Evolutionary conservation across 2,797 vertebrate genomes (phyloP), one percentile per base, ranked within the genome.

Genomic region (Pelodytes ibericus): DNA sequence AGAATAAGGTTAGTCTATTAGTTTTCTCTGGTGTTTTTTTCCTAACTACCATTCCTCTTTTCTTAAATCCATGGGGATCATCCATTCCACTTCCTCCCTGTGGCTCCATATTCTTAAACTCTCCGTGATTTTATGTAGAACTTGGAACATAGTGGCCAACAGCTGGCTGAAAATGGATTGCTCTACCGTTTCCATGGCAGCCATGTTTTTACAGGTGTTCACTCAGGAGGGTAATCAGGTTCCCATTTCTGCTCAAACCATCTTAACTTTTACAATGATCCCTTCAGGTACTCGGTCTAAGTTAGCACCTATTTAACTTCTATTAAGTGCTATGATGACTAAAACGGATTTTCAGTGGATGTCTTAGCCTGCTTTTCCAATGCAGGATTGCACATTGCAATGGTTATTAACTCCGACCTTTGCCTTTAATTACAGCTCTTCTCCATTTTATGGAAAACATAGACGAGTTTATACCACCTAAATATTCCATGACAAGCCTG

Each of bases 141-240:
- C 25, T 74, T 73, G 71, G 64, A 79, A 73, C 31, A 61, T 26
- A 73, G 64, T 63, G 71, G 71, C 60, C 77, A 79, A 69, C 77
- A 73, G 77, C 71, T 79, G 77, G 57, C 71, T 63, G 49, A 16
- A 67, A 57, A 69, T 41, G 29, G 58, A 69, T 57, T 41, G 26
- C 57, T 44, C 64, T 62, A 39, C 39, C 15, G 71, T 79, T 79
- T 73, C 77, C 57, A 74, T 79, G 65, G 77, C 44, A 68, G 71
- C 57, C 57, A 30, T 79, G 58, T 79, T 79, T 79, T 79, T 79
- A 73, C 77, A 79, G 77, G 77, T 79, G 77, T 79, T 79, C 63
- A 68, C 31, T 61, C 76, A 31, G 57, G 58, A 57, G 47, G 49
- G 31, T 69, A 69, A 69, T 69, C 18, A 68, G 65, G 71, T 73